Evolutionary conservation across 2,113 vertebrate species (phyloP).

Genomic region (Nothocercus julius): DNA sequence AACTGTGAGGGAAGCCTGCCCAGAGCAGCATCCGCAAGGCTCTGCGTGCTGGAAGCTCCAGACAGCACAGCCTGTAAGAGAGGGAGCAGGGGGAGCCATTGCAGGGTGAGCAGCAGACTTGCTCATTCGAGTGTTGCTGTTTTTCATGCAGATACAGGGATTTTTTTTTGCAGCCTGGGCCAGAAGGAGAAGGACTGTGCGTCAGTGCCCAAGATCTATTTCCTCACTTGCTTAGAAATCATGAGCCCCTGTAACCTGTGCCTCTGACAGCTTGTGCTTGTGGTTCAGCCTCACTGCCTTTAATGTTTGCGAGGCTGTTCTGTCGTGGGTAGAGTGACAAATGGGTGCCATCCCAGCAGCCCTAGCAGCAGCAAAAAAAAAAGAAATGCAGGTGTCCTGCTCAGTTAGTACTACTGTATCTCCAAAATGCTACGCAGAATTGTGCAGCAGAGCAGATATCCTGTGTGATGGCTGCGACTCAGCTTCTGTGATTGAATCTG

Average conservation of each 20-base stretch:
- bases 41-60: background rate
- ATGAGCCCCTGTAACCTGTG: rapidly evolving
- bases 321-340: background rate
- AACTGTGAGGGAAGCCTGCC: background rate
- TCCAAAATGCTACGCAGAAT: background rate
- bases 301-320: background rate
- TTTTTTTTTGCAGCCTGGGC: background rate
- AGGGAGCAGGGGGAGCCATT: background rate
- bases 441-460: background rate
- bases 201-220: background rate
- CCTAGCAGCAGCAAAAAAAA: background rate
- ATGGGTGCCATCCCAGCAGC: background rate
- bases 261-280: background rate
- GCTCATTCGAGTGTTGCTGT: background rate
- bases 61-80: background rate
- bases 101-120: background rate
- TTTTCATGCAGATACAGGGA: background rate
- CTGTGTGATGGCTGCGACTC: background rate
- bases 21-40: background rate
- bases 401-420: rapidly evolving
- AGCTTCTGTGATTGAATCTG: background rate
- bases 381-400: background rate
- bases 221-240: background rate
- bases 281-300: background rate
- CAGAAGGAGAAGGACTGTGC: background rate